A percentile compares a stretch with the other conserved stretches of the same genome.
Evolutionary conservation across 2,888 invertebrate genomes (phyloP).

Genomic region (Temnothorax rugatulus): DNA sequence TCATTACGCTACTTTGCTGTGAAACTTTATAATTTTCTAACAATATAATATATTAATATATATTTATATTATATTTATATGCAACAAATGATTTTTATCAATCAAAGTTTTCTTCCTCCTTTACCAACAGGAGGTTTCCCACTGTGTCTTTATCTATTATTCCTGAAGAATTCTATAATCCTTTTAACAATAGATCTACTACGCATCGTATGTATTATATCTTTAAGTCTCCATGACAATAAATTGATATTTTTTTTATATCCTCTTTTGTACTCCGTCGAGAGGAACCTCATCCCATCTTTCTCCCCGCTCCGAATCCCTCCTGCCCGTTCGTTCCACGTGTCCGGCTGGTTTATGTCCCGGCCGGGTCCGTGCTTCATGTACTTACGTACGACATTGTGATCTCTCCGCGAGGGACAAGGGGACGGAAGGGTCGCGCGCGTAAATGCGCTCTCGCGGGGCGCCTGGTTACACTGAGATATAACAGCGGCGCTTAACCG

Average conservation of each 20-base stretch:
- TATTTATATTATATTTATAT: not conserved
- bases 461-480: constrained; percentile 72
- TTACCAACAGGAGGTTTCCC: not conserved
- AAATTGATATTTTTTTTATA: constrained; percentile 11
- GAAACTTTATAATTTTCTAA: not conserved
- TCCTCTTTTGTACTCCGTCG: not conserved
- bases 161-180: constrained; percentile 23
- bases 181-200: not conserved
- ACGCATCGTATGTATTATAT: not conserved
- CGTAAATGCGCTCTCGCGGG: constrained; percentile 38
- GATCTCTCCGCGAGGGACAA: constrained; percentile 18
- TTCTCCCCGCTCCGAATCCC: not conserved
- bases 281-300: not conserved
- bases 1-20: not conserved
- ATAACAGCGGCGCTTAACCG: constrained; percentile 59
- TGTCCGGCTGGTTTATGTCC: constrained; percentile 38
- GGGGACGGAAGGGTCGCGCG: not conserved
- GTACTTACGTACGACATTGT: constrained; percentile 62
- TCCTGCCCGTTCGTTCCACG: constrained; percentile 15
- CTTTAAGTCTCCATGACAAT: not conserved
- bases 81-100: not conserved
- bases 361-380: constrained; percentile 43
- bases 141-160: not conserved
- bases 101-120: not conserved
- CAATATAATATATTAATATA: not conserved